Evolutionary conservation across 2,113 vertebrate species (phyloP), one percentile per base, ranked within the genome.

Genomic region (Phylloscopus whistleri): DNA sequence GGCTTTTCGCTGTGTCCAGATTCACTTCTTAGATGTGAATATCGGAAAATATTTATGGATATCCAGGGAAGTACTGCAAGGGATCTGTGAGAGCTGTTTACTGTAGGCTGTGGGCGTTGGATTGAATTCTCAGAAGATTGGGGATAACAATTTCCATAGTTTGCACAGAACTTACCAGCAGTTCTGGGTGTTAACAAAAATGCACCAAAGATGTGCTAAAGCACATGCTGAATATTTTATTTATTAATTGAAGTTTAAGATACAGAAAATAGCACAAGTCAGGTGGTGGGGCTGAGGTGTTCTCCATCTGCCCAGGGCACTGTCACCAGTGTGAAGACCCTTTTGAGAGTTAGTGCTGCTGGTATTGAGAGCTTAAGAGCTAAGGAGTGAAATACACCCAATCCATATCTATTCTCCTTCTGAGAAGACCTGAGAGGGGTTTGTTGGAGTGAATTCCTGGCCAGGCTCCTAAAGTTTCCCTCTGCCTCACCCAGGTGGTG

Each of bases 401-500:
- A 3, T 24, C 46, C 2, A 0, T 10, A 5, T 7, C 23, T 51
- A 0, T 27, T 46, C 20, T 58, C 21, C 64, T 51, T n/a, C 49
- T 7, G 2, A 37, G 41, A 18, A 2, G 41, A 39, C 20, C 13
- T 22, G 24, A 11, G 52, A 37, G 58, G 39, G 30, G 15, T 7
- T 21, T 26, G 21, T 24, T 93, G 30, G 30, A 24, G 37, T 33
- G 56, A 58, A 28, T 43, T 33, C 13, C 8, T 8, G 21, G 17
- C 16, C 12, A 11, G 2, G 6, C 37, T 66, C 13, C 27, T 77
- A 9, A 80, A 8, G 1, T 23, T 31, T 43, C 1, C 13, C 13
- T 63, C 9, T 56, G 11, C 5, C 37, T 60, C 44, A 6, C 33
- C 4, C 26, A 99, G 98, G 98, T 99, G 87, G 98, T 99, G 43